Conservation (phyloP, 2,888 invertebrate genomes). For the Agrochola litura region DNA sequence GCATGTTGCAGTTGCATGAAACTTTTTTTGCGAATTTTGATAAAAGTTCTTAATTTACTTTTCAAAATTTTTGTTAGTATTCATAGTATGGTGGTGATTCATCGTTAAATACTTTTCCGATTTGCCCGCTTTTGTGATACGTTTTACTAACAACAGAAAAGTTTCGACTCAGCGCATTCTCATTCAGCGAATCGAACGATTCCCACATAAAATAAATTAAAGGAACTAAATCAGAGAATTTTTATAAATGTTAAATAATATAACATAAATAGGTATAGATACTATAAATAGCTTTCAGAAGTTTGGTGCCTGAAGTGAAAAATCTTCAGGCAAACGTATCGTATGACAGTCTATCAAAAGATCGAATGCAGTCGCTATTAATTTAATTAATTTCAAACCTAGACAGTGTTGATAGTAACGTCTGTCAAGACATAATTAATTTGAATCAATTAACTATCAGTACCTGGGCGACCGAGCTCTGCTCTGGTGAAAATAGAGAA, state of each 20-base stretch:
- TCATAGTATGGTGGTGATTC: background rate
- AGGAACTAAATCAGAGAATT: background rate
- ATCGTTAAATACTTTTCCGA: background rate
- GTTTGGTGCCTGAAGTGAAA: background rate
- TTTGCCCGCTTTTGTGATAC: background rate
- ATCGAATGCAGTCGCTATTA: constrained; percentile 4
- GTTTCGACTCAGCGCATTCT: background rate
- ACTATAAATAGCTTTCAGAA: background rate
- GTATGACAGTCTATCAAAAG: background rate
- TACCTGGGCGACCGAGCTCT: too few relatives aligned
- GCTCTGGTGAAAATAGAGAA: too few relatives aligned
- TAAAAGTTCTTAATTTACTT: background rate
- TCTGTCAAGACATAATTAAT: constrained; percentile 24
- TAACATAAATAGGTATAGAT: background rate
- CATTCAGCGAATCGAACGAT: background rate
- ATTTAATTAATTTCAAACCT: constrained; percentile 31
- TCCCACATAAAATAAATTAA: background rate
- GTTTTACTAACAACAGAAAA: background rate
- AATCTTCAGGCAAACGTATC: background rate
- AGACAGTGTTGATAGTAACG: constrained; percentile 12
- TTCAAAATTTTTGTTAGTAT: background rate
- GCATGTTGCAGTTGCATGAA: background rate
- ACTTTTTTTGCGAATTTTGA: background rate
- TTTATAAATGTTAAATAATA: background rate
- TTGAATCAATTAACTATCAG: constrained; percentile 22